phyloP scores from a whole-genome alignment of 2,113 vertebrate species.

The Neolamprologus devosi region DNA sequence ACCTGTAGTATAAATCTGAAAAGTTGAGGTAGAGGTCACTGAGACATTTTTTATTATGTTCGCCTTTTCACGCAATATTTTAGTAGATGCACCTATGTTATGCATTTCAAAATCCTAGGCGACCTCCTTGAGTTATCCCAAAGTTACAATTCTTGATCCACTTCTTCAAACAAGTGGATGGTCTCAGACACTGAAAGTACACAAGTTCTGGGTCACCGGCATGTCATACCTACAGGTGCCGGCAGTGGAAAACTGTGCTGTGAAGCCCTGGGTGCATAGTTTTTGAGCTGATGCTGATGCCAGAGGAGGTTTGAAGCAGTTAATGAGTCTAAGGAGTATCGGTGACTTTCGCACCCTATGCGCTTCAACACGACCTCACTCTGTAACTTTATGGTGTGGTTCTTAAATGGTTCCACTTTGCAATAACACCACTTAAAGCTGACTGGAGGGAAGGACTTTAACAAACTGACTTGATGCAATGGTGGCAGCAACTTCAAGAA shows the following conservation, averaged over 20 bases:
- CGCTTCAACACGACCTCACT: background rate
- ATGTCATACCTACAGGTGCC: background rate
- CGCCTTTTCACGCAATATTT: accelerated
- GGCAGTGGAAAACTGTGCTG: background rate
- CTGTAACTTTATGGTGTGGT: background rate
- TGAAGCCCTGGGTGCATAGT: background rate
- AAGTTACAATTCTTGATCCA: background rate
- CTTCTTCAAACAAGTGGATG: background rate
- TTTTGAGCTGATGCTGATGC: background rate
- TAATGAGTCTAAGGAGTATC: background rate
- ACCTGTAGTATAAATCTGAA: background rate
- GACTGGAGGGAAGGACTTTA: background rate
- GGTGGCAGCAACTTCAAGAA: background rate
- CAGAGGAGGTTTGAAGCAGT: background rate
- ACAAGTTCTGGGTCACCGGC: background rate
- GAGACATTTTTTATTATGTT: background rate
- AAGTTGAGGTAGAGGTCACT: background rate
- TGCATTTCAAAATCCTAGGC: background rate
- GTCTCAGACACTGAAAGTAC: background rate
- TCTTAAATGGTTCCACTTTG: background rate
- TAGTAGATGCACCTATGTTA: background rate
- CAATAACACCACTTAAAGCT: background rate
- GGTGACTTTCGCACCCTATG: background rate
- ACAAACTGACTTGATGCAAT: background rate
- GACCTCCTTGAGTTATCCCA: background rate